phyloP scores from a whole-genome alignment of 2,888 invertebrate genomes.

The Bembecia ichneumoniformis region DNA sequence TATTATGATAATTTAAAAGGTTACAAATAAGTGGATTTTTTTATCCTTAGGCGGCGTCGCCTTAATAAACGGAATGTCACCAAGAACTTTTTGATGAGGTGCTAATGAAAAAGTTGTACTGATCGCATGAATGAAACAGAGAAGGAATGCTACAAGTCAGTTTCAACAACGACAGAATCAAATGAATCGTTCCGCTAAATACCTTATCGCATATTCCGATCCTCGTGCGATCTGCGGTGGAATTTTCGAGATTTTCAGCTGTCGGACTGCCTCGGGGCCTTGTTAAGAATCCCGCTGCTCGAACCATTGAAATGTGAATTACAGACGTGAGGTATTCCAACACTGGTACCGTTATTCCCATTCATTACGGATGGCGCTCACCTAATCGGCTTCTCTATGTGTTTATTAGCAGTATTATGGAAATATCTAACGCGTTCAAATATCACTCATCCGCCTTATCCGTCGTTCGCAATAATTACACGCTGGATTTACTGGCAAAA shows the following conservation, averaged over 20 bases:
- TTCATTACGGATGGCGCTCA: neutral
- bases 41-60: too few species aligned
- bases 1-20: too few species aligned
- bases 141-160: slow-evolving; percentile 23
- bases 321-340: neutral
- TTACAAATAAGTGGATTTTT: too few species aligned
- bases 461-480: neutral
- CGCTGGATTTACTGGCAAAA: neutral
- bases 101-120: too few species aligned
- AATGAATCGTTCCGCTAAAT: slow-evolving; percentile 40
- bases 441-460: neutral
- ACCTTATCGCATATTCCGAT: slow-evolving; percentile 60
- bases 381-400: neutral
- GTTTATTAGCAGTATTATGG: neutral
- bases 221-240: slow-evolving; percentile 54
- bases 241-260: slow-evolving; percentile 66
- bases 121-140: neutral
- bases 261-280: slow-evolving; percentile 38
- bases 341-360: neutral
- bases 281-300: slow-evolving; percentile 51
- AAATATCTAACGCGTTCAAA: neutral
- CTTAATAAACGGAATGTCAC: too few species aligned
- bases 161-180: neutral
- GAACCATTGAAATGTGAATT: neutral
- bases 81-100: too few species aligned